phyloP scores from a whole-genome alignment of 1,140 invertebrate species.

The Chlorops oryzae region DNA sequence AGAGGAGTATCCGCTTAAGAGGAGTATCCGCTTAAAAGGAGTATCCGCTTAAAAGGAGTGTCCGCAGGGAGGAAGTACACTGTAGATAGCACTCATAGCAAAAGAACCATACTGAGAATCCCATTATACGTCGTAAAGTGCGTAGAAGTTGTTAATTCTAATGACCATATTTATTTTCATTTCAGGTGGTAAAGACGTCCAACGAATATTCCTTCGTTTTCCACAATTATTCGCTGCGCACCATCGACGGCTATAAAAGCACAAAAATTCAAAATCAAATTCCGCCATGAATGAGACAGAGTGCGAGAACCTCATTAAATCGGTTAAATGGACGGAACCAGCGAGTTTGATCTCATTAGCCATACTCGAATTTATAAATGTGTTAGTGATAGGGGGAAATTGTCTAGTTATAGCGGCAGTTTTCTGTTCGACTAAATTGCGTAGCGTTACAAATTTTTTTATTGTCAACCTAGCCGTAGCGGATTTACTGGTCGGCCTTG shows the following conservation, averaged over 20 bases:
- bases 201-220: slow-evolving; percentile 28
- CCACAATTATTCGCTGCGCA: slow-evolving; percentile 2
- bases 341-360: slow-evolving; percentile 66
- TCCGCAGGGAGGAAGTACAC: no score
- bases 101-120: no score
- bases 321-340: slow-evolving; percentile 71
- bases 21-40: no score
- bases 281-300: slow-evolving; percentile 64
- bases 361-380: slow-evolving; percentile 73
- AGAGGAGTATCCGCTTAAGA: no score
- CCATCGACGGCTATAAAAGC: no score
- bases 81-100: no score
- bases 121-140: no score
- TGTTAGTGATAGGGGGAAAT: slow-evolving; percentile 83
- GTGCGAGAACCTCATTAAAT: slow-evolving; percentile 66
- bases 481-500: slow-evolving; percentile 83
- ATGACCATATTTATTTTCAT: slow-evolving; percentile 9
- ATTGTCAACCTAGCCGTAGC: slow-evolving; percentile 89
- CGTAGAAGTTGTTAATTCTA: no score
- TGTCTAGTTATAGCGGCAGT: slow-evolving; percentile 88
- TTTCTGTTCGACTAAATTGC: slow-evolving; percentile 75
- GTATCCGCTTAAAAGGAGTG: no score
- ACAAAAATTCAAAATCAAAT: no score
- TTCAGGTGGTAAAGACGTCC: slow-evolving; percentile 42
- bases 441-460: slow-evolving; percentile 91